A percentile compares a stretch with the other conserved stretches of the same genome.
Conservation (phyloP, 2,888 invertebrate species). For the Psylliodes chrysocephalus region DNA sequence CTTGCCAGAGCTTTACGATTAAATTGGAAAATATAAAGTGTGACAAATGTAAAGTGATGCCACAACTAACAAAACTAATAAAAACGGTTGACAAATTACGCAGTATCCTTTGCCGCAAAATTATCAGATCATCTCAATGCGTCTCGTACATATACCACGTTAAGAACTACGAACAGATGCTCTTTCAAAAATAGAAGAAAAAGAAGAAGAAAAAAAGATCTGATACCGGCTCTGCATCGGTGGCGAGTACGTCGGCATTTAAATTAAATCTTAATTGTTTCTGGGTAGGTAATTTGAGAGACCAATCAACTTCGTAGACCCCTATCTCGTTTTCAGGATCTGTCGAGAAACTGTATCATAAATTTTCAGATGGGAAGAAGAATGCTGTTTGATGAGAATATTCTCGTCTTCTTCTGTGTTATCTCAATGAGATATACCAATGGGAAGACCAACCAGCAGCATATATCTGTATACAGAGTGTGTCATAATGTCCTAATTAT, state of each 20-base stretch:
- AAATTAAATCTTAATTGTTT: slow-evolving; percentile 42
- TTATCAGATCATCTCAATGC: too few relatives aligned
- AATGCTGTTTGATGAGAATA: slow-evolving; percentile 26
- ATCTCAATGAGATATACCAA: slow-evolving; percentile 22
- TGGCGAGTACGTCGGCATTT: slow-evolving; percentile 30
- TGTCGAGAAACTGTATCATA: slow-evolving; percentile 24
- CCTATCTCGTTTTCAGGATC: slow-evolving; percentile 36
- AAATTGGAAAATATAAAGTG: too few relatives aligned
- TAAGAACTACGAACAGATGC: too few relatives aligned
- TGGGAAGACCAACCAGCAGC: slow-evolving; percentile 6
- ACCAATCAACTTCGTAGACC: slow-evolving; percentile 29
- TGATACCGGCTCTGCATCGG: slow-evolving; percentile 8
- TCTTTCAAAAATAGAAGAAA: not conserved
- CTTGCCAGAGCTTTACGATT: too few relatives aligned
- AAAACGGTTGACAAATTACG: too few relatives aligned
- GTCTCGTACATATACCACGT: too few relatives aligned
- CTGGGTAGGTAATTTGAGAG: slow-evolving; percentile 35
- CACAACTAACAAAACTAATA: too few relatives aligned
- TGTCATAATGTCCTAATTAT: too few relatives aligned
- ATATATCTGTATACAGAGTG: not conserved
- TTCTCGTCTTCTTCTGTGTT: slow-evolving; percentile 13
- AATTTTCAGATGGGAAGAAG: slow-evolving; percentile 25
- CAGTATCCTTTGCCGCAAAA: too few relatives aligned
- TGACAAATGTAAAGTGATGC: too few relatives aligned
- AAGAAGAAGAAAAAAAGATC: not conserved